A percentile compares a stretch with the other conserved stretches of the same genome.
Evolutionary conservation across 2,113 vertebrate species (phyloP).

Genomic region (Gnathonemus echidnorhynchus): DNA sequence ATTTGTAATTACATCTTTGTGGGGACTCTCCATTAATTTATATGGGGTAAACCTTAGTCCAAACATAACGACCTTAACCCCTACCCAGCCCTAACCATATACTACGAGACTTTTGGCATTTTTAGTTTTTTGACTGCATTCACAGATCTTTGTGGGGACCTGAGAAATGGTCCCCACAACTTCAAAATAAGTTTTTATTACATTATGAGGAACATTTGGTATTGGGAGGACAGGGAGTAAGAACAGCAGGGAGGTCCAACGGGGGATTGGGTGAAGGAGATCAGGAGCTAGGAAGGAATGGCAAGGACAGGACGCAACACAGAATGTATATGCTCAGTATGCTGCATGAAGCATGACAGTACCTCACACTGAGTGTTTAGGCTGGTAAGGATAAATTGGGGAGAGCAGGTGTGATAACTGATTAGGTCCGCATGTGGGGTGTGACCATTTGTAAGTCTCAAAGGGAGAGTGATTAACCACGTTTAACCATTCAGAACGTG

Average conservation of each 20-base stretch:
- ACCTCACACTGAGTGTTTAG: not conserved
- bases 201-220: not conserved
- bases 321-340: not conserved
- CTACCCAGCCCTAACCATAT: too few relatives aligned
- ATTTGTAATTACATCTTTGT: too few relatives aligned
- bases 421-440: not conserved
- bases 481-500: not conserved
- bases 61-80: too few relatives aligned
- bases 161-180: too few relatives aligned
- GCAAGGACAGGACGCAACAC: not conserved
- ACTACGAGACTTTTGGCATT: too few relatives aligned
- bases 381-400: not conserved
- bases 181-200: too few relatives aligned
- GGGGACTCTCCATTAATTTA: too few relatives aligned
- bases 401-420: not conserved
- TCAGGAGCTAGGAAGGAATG: not conserved
- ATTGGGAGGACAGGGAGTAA: not conserved
- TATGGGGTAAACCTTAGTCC: too few relatives aligned
- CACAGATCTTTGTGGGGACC: too few relatives aligned
- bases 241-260: not conserved
- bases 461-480: not conserved
- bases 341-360: not conserved
- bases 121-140: too few relatives aligned
- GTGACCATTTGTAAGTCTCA: not conserved
- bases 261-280: too few relatives aligned